Evolutionary conservation across 2,888 invertebrate species (phyloP).

Genomic region (Pterostichus niger): DNA sequence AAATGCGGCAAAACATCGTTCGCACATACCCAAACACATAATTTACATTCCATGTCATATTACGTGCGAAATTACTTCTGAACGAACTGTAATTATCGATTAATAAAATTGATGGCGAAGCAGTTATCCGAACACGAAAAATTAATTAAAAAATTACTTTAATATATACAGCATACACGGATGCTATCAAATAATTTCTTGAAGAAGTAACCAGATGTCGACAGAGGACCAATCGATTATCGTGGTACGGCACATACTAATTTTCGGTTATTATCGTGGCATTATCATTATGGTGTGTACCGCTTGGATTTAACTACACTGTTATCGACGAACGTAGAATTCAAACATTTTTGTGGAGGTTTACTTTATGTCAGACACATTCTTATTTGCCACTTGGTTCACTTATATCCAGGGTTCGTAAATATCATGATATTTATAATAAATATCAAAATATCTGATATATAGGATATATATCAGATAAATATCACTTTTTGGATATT

Average conservation of each 20-base stretch:
- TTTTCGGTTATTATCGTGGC: slow-evolving; percentile 63
- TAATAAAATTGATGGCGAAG: slow-evolving; percentile 58
- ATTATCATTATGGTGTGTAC: slow-evolving; percentile 59
- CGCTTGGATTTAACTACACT: slow-evolving; percentile 59
- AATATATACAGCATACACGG: slow-evolving; percentile 34
- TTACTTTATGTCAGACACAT: no score
- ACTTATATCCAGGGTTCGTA: no score
- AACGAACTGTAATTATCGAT: slow-evolving; percentile 57
- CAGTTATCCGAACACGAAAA: slow-evolving; percentile 54
- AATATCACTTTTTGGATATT: no score
- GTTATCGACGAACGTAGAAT: slow-evolving; percentile 8
- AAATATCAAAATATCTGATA: no score
- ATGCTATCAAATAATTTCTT: slow-evolving; percentile 54
- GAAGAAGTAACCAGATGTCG: slow-evolving; percentile 56
- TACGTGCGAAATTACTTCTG: slow-evolving; percentile 61
- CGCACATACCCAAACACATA: slow-evolving; percentile 29
- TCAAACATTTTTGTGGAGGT: no score
- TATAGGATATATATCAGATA: no score
- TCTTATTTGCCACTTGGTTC: no score
- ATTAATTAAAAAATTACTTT: slow-evolving; percentile 64
- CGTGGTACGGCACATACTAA: slow-evolving; percentile 38
- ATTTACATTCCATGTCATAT: slow-evolving; percentile 57
- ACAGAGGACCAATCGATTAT: slow-evolving; percentile 53
- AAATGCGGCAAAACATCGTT: not conserved
- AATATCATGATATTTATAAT: no score